Conservation (phyloP, 2,113 vertebrate species). For the Noturus placidus region DNA sequence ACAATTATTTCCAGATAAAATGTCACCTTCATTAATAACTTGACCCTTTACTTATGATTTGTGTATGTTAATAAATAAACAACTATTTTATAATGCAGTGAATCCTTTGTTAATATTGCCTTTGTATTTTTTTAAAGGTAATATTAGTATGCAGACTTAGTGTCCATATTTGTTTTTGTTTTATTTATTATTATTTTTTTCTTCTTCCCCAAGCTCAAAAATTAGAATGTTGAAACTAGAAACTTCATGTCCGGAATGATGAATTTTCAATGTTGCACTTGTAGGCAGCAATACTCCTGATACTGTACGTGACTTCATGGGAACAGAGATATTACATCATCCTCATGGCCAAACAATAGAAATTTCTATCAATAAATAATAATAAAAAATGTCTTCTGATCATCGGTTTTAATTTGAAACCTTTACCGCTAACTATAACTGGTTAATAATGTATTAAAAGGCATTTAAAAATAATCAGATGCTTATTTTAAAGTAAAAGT, state of each 20-base stretch:
- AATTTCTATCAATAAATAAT: constrained; percentile 69
- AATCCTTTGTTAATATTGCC: neutral
- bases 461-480: neutral
- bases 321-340: constrained; percentile 67
- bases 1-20: neutral
- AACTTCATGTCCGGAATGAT: constrained; percentile 21
- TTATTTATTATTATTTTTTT: neutral
- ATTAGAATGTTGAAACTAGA: neutral
- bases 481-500: neutral
- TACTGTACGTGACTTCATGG: constrained; percentile 37
- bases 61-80: neutral
- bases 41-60: neutral
- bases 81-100: neutral
- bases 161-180: constrained; percentile 11
- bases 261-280: constrained; percentile 26
- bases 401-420: neutral
- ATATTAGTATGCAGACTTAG: neutral
- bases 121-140: no score
- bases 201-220: neutral
- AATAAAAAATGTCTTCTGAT: neutral
- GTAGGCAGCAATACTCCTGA: constrained; percentile 46
- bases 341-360: constrained; percentile 65
- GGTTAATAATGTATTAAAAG: neutral
- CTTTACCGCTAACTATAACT: neutral
- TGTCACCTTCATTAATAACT: neutral